These are phyloP conservation scores for Promerops cafer DNA, from an alignment of 2,113 vertebrate species.

Conservation along the genomic window DNA sequence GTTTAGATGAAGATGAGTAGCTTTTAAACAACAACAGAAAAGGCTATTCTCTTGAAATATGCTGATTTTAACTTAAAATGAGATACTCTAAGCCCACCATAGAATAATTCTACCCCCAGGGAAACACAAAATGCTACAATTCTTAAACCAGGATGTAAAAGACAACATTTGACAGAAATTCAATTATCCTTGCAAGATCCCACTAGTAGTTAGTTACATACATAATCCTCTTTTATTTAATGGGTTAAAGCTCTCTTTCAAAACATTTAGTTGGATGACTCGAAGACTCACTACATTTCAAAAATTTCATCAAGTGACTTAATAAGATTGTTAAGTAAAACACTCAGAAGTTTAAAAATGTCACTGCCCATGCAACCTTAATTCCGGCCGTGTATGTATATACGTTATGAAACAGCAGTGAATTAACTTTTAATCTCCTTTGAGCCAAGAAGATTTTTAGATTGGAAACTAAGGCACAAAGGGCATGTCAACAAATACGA, in stretches of 20 bases:
- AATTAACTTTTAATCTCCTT: slow-evolving; percentile 60
- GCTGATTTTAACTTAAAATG: neutral
- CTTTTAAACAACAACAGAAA: neutral
- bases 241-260: slow-evolving; percentile 17
- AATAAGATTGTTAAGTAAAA: slow-evolving; percentile 33
- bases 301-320: slow-evolving; percentile 43
- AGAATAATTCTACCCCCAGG: neutral
- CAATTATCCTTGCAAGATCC: slow-evolving; percentile 46
- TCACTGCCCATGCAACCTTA: neutral
- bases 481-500: slow-evolving; percentile 27
- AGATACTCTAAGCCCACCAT: neutral
- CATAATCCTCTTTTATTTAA: slow-evolving; percentile 46
- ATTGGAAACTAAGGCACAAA: slow-evolving; percentile 38
- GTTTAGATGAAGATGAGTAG: neutral
- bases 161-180: slow-evolving; percentile 48
- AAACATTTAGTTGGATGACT: slow-evolving; percentile 29
- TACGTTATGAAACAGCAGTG: slow-evolving; percentile 3
- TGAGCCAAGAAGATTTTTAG: slow-evolving; percentile 36
- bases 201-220: slow-evolving; percentile 6
- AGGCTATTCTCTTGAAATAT: neutral
- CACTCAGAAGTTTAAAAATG: slow-evolving; percentile 14
- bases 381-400: neutral
- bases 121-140: neutral
- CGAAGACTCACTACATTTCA: neutral
- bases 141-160: slow-evolving; percentile 10